Conservation (phyloP, 2,113 vertebrate species). For the Plotosus lineatus region DNA sequence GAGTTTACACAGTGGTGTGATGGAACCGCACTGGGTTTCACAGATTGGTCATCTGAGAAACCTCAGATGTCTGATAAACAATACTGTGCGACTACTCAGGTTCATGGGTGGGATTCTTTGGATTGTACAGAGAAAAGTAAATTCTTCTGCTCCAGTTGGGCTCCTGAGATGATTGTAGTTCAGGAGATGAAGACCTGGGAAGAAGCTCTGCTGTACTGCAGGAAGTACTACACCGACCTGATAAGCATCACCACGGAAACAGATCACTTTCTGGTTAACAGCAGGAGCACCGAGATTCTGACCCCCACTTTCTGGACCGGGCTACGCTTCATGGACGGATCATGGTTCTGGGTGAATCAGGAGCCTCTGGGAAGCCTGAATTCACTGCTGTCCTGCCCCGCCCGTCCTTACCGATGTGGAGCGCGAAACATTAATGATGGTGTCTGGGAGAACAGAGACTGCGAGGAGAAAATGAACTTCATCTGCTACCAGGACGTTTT, state of each 20-base stretch:
- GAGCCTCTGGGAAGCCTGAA: accelerated
- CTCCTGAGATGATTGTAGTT: background rate
- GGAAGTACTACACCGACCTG: slow-evolving; percentile 11
- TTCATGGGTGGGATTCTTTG: accelerated
- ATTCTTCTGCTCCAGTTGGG: slow-evolving; percentile 12
- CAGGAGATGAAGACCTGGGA: slow-evolving; percentile 16
- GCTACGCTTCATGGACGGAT: slow-evolving; percentile 8
- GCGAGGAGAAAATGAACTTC: slow-evolving; percentile 20
- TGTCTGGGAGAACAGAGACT: slow-evolving; percentile 20
- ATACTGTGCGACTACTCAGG: background rate
- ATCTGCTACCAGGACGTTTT: background rate
- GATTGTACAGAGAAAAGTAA: background rate
- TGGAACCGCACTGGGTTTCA: background rate
- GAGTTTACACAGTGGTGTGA: background rate
- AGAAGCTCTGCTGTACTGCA: slow-evolving; percentile 14
- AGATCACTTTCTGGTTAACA: background rate
- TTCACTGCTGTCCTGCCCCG: background rate
- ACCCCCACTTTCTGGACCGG: slow-evolving; percentile 6
- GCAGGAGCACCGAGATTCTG: background rate
- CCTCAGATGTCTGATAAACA: accelerated
- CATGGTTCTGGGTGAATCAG: slow-evolving; percentile 1
- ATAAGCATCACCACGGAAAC: background rate
- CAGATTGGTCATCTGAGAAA: background rate
- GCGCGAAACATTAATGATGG: background rate
- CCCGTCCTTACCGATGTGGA: background rate